A percentile compares a stretch with the other conserved stretches of the same genome.
These are phyloP conservation scores for Danio jaintianensis DNA, from an alignment of 2,797 vertebrate species.

Conservation along the genomic window DNA sequence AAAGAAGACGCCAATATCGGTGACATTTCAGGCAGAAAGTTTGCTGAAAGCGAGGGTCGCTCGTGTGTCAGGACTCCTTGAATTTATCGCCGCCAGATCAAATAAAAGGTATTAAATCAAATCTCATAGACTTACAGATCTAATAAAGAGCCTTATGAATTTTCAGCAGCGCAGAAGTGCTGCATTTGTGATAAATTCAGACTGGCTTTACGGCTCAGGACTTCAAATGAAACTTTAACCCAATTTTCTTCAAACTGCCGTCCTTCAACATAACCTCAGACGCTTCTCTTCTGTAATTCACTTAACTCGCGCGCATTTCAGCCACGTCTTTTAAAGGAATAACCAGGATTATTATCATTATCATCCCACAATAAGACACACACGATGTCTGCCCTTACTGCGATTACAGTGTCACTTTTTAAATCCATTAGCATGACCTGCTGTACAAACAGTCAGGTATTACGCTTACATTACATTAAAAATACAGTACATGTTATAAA, in stretches of 20 bases:
- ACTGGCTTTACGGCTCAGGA: constrained; percentile 41
- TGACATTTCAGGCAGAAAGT: constrained; percentile 23
- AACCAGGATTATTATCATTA: not conserved
- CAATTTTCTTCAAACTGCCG: constrained; percentile 35
- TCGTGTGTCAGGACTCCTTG: constrained; percentile 10
- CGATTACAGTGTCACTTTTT: too few relatives aligned
- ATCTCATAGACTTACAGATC: constrained; percentile 62
- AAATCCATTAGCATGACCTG: too few relatives aligned
- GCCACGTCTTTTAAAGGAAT: not conserved
- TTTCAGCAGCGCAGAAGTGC: constrained; percentile 40
- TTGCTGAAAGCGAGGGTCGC: not conserved
- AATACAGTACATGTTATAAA: too few relatives aligned
- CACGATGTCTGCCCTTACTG: too few relatives aligned
- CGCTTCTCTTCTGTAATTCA: constrained; percentile 10
- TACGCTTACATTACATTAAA: too few relatives aligned
- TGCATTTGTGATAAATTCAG: constrained; percentile 41
- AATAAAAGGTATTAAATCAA: constrained; percentile 64
- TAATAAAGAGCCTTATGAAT: constrained; percentile 51
- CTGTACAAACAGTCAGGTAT: too few relatives aligned
- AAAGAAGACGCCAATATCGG: not conserved
- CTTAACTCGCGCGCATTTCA: not conserved
- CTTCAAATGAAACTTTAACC: constrained; percentile 45
- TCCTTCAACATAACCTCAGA: constrained; percentile 38
- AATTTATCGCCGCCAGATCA: constrained; percentile 29
- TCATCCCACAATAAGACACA: constrained; percentile 16